These are phyloP conservation scores for Melanostoma scalare DNA, from an alignment of 2,888 invertebrate genomes.

Conservation along the genomic window DNA sequence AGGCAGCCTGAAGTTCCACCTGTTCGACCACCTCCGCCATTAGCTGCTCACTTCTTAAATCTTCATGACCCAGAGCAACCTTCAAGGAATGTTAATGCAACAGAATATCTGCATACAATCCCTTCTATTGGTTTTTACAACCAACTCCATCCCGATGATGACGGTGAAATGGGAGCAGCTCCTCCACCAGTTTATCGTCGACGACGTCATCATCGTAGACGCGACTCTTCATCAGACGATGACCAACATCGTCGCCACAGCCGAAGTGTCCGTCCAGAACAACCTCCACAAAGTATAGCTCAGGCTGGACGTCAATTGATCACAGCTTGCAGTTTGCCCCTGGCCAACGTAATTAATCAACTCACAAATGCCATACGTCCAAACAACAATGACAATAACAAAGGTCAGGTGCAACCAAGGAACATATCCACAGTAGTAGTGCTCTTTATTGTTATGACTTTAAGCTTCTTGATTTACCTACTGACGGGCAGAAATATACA, in stretches of 20 bases:
- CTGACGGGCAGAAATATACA: conserved; percentile 89
- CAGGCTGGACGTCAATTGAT: conserved; percentile 88
- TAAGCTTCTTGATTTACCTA: conserved; percentile 89
- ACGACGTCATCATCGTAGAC: conserved; percentile 83
- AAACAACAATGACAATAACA: conserved; percentile 81
- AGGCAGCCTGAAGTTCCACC: conserved; percentile 63
- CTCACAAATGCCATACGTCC: conserved; percentile 85
- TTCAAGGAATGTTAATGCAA: conserved; percentile 81
- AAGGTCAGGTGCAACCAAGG: conserved; percentile 82
- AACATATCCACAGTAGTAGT: conserved; percentile 89
- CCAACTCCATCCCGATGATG: conserved; percentile 80
- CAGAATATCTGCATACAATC: conserved; percentile 83
- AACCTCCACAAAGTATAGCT: conserved; percentile 84
- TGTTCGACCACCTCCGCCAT: conserved; percentile 58
- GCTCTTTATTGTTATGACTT: conserved; percentile 90
- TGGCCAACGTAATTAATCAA: conserved; percentile 86
- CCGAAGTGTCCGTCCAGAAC: conserved; percentile 83
- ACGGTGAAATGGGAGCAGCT: conserved; percentile 78
- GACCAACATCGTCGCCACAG: conserved; percentile 82
- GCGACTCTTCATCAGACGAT: conserved; percentile 84
- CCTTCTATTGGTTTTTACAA: conserved; percentile 83
- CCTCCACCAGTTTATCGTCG: conserved; percentile 82
- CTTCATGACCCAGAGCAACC: conserved; percentile 75
- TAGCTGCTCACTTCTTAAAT: conserved; percentile 30
- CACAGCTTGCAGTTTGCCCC: conserved; percentile 86